These are phyloP conservation scores for Phaedon cochleariae DNA, from an alignment of 2,888 invertebrate genomes.

Conservation along the genomic window DNA sequence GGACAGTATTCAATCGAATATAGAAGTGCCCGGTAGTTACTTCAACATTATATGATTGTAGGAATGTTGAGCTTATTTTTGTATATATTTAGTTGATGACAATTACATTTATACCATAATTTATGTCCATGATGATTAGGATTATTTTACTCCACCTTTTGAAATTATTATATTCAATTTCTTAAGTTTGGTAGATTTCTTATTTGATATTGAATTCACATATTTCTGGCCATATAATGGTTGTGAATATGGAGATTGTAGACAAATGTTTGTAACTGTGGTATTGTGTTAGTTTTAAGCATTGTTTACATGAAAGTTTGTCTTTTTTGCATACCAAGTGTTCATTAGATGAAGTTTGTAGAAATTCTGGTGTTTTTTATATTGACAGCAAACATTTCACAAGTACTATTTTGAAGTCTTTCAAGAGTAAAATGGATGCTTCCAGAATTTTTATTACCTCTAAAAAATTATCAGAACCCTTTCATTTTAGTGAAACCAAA, in stretches of 20 bases:
- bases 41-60: no score
- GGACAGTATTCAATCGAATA: no score
- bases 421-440: slow-evolving; percentile 9
- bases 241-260: slow-evolving; percentile 46
- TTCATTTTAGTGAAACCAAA: slow-evolving; percentile 10
- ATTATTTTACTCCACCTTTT: slow-evolving; percentile 48
- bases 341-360: slow-evolving; percentile 47
- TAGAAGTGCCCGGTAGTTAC: slow-evolving; percentile 43
- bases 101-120: slow-evolving; percentile 50
- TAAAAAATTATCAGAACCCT: slow-evolving; percentile 6
- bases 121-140: slow-evolving; percentile 48
- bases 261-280: slow-evolving; percentile 53
- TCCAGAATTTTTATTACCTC: no score
- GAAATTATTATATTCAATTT: slow-evolving; percentile 50
- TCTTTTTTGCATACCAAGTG: slow-evolving; percentile 47
- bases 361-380: slow-evolving; percentile 33
- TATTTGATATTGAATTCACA: slow-evolving; percentile 39
- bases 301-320: slow-evolving; percentile 51
- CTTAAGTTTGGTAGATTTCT: slow-evolving; percentile 51
- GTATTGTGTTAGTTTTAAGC: slow-evolving; percentile 56
- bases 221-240: slow-evolving; percentile 44
- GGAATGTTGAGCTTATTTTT: slow-evolving; percentile 61
- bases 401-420: slow-evolving; percentile 18
- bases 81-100: slow-evolving; percentile 60
- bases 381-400: slow-evolving; percentile 25